Conservation (phyloP, 2,888 invertebrate genomes). For the Adelphocoris suturalis region DNA sequence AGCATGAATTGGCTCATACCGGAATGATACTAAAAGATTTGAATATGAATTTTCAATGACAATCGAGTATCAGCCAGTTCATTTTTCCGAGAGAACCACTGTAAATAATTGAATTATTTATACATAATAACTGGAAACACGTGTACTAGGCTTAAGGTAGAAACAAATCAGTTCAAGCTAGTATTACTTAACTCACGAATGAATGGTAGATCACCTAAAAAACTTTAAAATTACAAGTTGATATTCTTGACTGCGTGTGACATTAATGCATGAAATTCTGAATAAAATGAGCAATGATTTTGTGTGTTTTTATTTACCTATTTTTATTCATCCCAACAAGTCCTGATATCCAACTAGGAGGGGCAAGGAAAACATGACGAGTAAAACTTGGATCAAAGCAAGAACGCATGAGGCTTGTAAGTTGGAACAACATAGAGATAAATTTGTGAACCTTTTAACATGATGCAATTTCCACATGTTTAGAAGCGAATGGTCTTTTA, state of each 20-base stretch:
- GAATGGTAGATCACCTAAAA: constrained; percentile 33
- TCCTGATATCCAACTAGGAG: no score
- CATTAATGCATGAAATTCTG: constrained; percentile 52
- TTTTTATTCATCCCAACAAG: no score
- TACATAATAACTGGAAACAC: constrained; percentile 50
- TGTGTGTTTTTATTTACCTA: neutral
- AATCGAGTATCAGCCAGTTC: constrained; percentile 51
- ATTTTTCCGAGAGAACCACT: constrained; percentile 7
- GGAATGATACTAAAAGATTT: neutral
- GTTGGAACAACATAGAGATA: no score
- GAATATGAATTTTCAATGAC: constrained; percentile 34
- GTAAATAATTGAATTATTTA: constrained; percentile 49
- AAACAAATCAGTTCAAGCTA: constrained; percentile 46
- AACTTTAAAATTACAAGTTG: constrained; percentile 9
- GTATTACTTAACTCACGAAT: constrained; percentile 41
- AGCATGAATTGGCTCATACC: constrained; percentile 10
- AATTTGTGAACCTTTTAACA: no score
- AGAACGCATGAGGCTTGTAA: no score
- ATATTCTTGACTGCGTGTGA: constrained; percentile 38
- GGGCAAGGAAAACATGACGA: no score
- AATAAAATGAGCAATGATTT: constrained; percentile 46
- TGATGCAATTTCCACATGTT: no score
- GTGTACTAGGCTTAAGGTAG: constrained; percentile 63
- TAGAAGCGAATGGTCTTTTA: no score
- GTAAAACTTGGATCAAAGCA: no score